Base-by-base conservation (phyloP, 2,888 invertebrate species). In the Amorpha juglandis region DNA sequence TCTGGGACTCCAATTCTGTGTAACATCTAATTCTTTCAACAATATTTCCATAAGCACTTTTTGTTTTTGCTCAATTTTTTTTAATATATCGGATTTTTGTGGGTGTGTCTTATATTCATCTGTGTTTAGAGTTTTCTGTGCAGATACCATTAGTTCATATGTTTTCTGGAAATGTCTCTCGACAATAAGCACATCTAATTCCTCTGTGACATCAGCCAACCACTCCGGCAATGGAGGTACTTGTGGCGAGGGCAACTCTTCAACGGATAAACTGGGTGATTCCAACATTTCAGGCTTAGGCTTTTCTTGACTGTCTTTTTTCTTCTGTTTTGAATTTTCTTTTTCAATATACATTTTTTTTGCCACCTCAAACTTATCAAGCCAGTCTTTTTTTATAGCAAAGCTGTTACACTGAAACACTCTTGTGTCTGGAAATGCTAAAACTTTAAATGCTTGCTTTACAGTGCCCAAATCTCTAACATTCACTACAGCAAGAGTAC, bases 81-180 rank as follows among this genome's bases (percentile, higher is more conserved):
- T 91, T 45, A 92, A 71, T 74, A 93, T 89, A 63, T 90, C 91
- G 75, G 78, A 74, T 74, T 78, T 87, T 70, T 88, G 87, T 64
- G 92, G 92, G 73, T 93, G 91, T 70, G 68, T 82, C 71, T 87
- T 89, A 66, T 82, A 90, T 75, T 92, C 92, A 62, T 89, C 90
- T 12, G 84, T 83, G 64, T 84, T 88, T 67, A 94, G 81, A 47
- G 86, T 82, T 66, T 86, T 89, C 70, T 93, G 92, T 21, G 94
- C 92, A 64, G 84, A 82, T 38, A 97, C 96, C 74, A 99, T 95
- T 14, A 98, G 92, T 71, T 95, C 95, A 72, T 98, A 96, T 0
- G 98, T 98, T 81, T 97, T 98, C 86, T 98, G 98, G 82, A 99
- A 99, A 88, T 99, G 98, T 76, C 99, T 95, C 88, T 99, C 98